Evolutionary conservation across 2,113 vertebrate genomes (phyloP).

Genomic region (Eptatretus burgeri): DNA sequence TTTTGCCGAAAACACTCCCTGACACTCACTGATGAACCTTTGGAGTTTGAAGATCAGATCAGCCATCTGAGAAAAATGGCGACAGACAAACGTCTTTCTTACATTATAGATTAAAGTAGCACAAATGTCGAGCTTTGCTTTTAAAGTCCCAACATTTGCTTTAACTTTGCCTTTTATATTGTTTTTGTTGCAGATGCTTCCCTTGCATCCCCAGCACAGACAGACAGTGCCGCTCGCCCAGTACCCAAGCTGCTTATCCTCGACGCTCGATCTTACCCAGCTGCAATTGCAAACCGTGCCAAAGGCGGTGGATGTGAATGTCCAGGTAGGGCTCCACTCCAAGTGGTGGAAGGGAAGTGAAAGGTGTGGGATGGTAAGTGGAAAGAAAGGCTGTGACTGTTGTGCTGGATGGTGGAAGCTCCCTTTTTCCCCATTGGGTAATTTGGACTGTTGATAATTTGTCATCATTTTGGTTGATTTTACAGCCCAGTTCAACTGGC

Average conservation of each 20-base stretch:
- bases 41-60: too few species aligned
- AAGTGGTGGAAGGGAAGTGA: background rate
- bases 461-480: background rate
- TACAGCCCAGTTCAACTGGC: background rate
- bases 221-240: conserved; percentile 39
- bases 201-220: conserved; percentile 34
- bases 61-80: too few species aligned
- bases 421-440: background rate
- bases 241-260: conserved; percentile 53
- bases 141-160: too few species aligned
- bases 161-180: background rate
- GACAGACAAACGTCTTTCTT: too few species aligned
- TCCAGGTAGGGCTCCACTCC: conserved; percentile 32
- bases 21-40: too few species aligned
- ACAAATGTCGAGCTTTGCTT: too few species aligned
- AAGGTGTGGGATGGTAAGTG: too few species aligned
- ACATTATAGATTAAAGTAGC: too few species aligned
- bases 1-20: too few species aligned
- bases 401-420: background rate
- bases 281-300: conserved; percentile 83
- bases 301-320: conserved; percentile 94
- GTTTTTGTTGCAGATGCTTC: conserved; percentile 36
- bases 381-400: too few species aligned
- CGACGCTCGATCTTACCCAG: conserved; percentile 78
- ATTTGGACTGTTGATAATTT: background rate